These are phyloP conservation scores for Drosophila greeni DNA, from an alignment of 2,888 invertebrate genomes.

Conservation along the genomic window DNA sequence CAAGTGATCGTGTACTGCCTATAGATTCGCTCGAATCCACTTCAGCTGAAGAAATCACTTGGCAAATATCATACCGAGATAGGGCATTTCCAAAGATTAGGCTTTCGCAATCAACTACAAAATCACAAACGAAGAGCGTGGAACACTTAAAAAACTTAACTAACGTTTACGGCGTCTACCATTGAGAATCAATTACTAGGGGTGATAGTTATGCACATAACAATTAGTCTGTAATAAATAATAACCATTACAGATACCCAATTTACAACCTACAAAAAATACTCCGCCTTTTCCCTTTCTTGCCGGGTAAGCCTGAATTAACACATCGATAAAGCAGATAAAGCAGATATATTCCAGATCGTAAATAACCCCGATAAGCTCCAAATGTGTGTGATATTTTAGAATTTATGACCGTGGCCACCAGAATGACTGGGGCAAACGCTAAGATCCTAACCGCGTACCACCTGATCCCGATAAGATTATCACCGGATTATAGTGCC, in stretches of 20 bases:
- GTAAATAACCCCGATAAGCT: slow-evolving; percentile 38
- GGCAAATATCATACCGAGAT: slow-evolving; percentile 10
- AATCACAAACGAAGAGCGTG: slow-evolving; percentile 5
- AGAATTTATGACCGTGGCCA: slow-evolving; percentile 31
- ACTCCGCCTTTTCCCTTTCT: neutral
- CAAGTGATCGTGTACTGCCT: slow-evolving; percentile 4
- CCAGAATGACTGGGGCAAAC: slow-evolving; percentile 31
- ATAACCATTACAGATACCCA: neutral
- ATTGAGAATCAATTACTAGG: neutral
- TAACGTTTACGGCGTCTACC: neutral
- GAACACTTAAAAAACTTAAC: neutral
- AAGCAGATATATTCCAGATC: slow-evolving; percentile 14
- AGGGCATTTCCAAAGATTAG: slow-evolving; percentile 3
- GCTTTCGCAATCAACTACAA: slow-evolving; percentile 1
- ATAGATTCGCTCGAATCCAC: slow-evolving; percentile 13
- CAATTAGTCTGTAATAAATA: neutral
- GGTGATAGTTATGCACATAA: neutral
- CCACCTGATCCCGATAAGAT: slow-evolving; percentile 45
- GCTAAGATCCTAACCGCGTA: slow-evolving; percentile 16
- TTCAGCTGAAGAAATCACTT: slow-evolving; percentile 4
- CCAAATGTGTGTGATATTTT: slow-evolving; percentile 21
- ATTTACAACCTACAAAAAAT: neutral
- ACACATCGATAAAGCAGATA: neutral
- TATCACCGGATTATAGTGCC: slow-evolving; percentile 24
- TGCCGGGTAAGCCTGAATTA: neutral